Conservation (phyloP, 2,888 invertebrate genomes). For the Hecatera dysodea region DNA sequence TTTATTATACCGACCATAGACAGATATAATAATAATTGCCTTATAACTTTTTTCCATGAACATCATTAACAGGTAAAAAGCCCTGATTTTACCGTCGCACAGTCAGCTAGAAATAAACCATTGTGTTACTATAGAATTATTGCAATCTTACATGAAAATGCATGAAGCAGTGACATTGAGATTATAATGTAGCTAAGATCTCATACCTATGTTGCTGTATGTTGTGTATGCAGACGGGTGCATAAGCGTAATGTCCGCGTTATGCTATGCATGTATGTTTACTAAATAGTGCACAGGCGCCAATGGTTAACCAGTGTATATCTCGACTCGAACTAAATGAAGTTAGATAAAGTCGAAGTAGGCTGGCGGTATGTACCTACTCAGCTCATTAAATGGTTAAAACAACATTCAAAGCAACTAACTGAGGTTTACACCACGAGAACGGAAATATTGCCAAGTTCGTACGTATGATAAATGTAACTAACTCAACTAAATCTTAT, state of each 20-base stretch:
- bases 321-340: conserved; percentile 31
- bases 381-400: conserved; percentile 16
- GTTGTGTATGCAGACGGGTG: conserved; percentile 44
- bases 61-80: background rate
- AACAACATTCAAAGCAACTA: conserved; percentile 43
- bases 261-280: conserved; percentile 38
- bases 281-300: conserved; percentile 34
- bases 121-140: conserved; percentile 5
- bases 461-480: conserved; percentile 35
- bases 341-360: conserved; percentile 31
- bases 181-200: conserved; percentile 14
- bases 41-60: background rate
- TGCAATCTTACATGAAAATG: conserved; percentile 22
- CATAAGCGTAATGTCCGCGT: conserved; percentile 32
- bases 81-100: background rate
- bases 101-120: background rate
- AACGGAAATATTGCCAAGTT: conserved; percentile 23
- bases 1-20: too few relatives aligned
- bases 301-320: conserved; percentile 8
- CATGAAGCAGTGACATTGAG: conserved; percentile 33
- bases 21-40: too few relatives aligned
- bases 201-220: conserved; percentile 1
- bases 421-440: conserved; percentile 10
- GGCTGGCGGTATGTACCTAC: background rate
- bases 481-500: conserved; percentile 17